Evolutionary conservation across 2,888 invertebrate genomes (phyloP), one percentile per base, ranked within the genome.

Genomic region (Gerris lacustris): DNA sequence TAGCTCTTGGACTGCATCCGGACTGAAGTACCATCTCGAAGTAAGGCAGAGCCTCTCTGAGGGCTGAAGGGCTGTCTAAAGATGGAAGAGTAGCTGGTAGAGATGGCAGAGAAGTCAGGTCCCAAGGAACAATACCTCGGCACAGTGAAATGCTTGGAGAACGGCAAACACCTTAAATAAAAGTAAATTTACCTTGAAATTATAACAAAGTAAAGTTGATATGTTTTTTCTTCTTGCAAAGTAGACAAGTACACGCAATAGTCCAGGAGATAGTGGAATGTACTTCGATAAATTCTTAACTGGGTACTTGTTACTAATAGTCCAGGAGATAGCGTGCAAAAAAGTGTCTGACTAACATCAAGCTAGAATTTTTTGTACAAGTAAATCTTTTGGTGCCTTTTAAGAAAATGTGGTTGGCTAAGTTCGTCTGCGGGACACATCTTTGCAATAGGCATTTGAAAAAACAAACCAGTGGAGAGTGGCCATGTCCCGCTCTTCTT

Each of bases 81-180:
- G 79, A 80, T 0, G 79, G 76, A 5, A 78, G 77, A 64, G 77
- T 79, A 6, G 79, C 80, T 0, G 79, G 76, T 5, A 79, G 77
- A 66, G 77, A 79, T 2, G 84, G 80, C 6, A 81, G 77, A 9
- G 85, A 84, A 2, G 88, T 86, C 74, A 87, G 79, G 79, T 87
- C 87, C 77, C 88, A 88, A 0, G 86, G 87, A n/a, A 87, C 79
- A 5, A 87, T 83, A 2, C 86, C 87, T n/a, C 85, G 84, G 75
- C 88, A 88, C 69, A 85, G 77, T 7, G 80, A 77, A 67, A 84
- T 77, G 6, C 81, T 80, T 4, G 85, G 83, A 0, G 85, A 85
- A n/a, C 81, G 82, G 77, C 85, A 85, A 82, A 73, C 63, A 81
- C 84, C 84, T 78, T 67, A 73, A 77, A 72, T 77, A 85, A 84